These are phyloP conservation scores for Epinotia nisella DNA, from an alignment of 2,888 invertebrate species.

Conservation along the genomic window DNA sequence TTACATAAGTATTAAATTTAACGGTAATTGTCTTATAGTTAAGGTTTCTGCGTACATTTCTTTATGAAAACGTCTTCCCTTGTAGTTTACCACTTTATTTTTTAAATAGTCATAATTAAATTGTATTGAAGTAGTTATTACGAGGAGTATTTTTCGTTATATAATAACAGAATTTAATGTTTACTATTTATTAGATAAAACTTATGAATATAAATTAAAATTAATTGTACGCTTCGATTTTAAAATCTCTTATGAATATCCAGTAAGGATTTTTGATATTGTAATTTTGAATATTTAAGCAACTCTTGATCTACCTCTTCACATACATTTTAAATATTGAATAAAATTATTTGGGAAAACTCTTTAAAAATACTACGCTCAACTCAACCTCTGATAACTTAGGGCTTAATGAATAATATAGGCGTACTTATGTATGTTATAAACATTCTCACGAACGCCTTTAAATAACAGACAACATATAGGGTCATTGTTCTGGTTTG, in stretches of 20 bases:
- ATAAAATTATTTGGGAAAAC: slow-evolving; percentile 52
- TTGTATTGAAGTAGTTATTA: slow-evolving; percentile 24
- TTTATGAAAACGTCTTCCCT: slow-evolving; percentile 54
- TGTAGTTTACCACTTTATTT: slow-evolving; percentile 45
- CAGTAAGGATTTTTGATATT: slow-evolving; percentile 61
- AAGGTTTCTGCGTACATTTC: slow-evolving; percentile 47
- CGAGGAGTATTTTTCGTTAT: slow-evolving; percentile 37
- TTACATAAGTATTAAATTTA: slow-evolving; percentile 42
- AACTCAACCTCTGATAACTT: slow-evolving; percentile 47
- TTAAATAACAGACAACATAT: background rate
- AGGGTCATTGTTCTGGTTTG: too few species aligned
- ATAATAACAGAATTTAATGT: slow-evolving; percentile 33
- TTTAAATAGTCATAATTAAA: slow-evolving; percentile 40
- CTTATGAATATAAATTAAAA: slow-evolving; percentile 57
- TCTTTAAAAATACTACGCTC: slow-evolving; percentile 51
- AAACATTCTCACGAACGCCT: background rate
- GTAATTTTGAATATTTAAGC: slow-evolving; percentile 57
- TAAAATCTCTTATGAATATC: slow-evolving; percentile 76
- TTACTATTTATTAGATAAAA: slow-evolving; percentile 44
- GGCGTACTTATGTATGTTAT: background rate
- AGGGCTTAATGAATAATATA: background rate
- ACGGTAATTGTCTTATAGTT: slow-evolving; percentile 49
- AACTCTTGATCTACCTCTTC: slow-evolving; percentile 70
- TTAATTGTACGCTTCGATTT: slow-evolving; percentile 67
- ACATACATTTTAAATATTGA: slow-evolving; percentile 56